phyloP scores from a whole-genome alignment of 2,113 vertebrate genomes.

The Oreotrochilus melanogaster region DNA sequence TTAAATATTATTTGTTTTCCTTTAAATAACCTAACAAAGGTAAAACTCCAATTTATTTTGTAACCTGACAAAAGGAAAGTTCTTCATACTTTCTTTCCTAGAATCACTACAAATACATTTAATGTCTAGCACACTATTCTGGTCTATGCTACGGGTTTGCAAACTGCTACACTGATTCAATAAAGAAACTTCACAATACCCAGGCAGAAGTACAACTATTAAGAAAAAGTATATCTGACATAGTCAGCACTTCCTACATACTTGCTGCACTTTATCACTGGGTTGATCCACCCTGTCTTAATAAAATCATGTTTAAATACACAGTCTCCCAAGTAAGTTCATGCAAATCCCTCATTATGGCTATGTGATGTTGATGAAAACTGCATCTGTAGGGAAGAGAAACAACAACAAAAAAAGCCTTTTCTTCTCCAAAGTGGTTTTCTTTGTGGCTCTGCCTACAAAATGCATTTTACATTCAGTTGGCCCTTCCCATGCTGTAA shows the following conservation, averaged over 20 bases:
- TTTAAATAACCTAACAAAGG: neutral
- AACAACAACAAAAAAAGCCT: neutral
- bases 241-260: slow-evolving; percentile 5
- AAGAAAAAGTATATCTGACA: neutral
- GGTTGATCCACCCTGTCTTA: neutral
- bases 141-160: neutral
- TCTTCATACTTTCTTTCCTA: neutral
- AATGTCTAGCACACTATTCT: neutral
- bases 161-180: neutral
- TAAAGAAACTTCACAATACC: neutral
- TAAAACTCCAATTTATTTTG: neutral
- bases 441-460: neutral
- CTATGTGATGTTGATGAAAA: neutral
- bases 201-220: neutral
- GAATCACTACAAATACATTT: neutral
- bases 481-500: slow-evolving; percentile 37
- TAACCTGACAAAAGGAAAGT: neutral
- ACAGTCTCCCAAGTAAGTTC: neutral
- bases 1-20: neutral
- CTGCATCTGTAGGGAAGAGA: neutral
- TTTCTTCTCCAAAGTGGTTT: neutral
- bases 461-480: neutral
- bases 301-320: neutral
- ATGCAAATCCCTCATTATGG: neutral
- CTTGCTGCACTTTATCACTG: neutral